Conservation (phyloP, 2,888 invertebrate genomes). For the Clistopyga incitator region DNA sequence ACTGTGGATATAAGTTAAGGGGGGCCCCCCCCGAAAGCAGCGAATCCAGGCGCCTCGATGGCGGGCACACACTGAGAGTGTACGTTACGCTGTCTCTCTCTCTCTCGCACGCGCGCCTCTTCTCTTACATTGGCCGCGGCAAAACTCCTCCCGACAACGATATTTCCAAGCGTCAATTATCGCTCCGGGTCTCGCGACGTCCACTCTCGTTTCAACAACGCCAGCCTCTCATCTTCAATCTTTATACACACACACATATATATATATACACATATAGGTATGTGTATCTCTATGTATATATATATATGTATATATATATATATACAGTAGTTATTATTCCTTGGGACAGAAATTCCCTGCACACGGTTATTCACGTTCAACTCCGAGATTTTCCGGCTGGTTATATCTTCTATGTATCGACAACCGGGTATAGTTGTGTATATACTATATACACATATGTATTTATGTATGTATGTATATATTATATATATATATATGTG, state of each 20-base stretch:
- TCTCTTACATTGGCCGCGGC: conserved; percentile 27
- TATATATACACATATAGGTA: too few species aligned
- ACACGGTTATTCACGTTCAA: too few species aligned
- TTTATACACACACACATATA: neutral
- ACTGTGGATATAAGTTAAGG: conserved; percentile 47
- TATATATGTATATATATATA: conserved; percentile 8
- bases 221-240: conserved; percentile 32
- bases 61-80: conserved; percentile 60
- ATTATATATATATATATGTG: neutral
- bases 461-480: too few species aligned
- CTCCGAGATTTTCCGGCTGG: too few species aligned
- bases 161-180: conserved; percentile 65
- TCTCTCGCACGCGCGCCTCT: conserved; percentile 12
- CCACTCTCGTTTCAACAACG: conserved; percentile 53
- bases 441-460: conserved; percentile 1
- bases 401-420: neutral
- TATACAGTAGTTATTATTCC: too few species aligned
- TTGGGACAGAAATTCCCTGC: too few species aligned
- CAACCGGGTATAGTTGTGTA: conserved; percentile 27
- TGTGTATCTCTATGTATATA: conserved; percentile 9
- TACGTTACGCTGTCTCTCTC: conserved; percentile 23
- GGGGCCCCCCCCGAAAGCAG: conserved; percentile 49
- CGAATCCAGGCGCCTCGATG: conserved; percentile 66
- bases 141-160: conserved; percentile 51
- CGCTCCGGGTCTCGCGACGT: conserved; percentile 54